phyloP scores from a whole-genome alignment of 2,797 vertebrate genomes.

The Acanthiza pusilla region DNA sequence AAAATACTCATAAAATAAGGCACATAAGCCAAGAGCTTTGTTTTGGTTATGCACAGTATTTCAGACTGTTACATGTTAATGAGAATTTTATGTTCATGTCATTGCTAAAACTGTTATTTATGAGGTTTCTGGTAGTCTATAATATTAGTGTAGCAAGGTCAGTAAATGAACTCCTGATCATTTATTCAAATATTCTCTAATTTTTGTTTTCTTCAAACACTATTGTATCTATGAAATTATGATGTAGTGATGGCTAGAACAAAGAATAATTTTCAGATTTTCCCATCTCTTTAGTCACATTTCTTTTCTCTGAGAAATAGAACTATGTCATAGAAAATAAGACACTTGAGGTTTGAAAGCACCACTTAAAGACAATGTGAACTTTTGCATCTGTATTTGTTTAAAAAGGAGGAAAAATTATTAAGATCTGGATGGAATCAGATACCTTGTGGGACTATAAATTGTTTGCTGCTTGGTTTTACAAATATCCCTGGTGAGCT shows the following conservation, averaged over 20 bases:
- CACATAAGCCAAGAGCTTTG: neutral
- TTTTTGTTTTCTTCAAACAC: neutral
- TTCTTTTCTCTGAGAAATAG: neutral
- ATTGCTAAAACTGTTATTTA: neutral
- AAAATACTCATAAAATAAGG: neutral
- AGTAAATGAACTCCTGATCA: neutral
- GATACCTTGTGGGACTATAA: neutral
- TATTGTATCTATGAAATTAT: neutral
- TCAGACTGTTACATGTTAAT: neutral
- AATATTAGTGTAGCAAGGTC: neutral
- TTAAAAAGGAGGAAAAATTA: neutral
- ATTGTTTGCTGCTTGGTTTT: neutral
- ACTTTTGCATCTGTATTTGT: neutral
- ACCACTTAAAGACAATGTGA: neutral
- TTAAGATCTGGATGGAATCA: neutral
- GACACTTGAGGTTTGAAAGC: neutral
- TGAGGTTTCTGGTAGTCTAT: neutral
- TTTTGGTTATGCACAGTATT: neutral
- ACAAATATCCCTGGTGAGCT: neutral
- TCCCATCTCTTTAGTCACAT: neutral
- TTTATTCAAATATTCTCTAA: neutral
- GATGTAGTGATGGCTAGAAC: neutral
- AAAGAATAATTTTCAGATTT: neutral
- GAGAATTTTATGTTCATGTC: neutral
- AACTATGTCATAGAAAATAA: neutral